A percentile compares a stretch with the other conserved stretches of the same genome.
Evolutionary conservation across 2,797 vertebrate species (phyloP).

Genomic region (Emydoidea blandingii): DNA sequence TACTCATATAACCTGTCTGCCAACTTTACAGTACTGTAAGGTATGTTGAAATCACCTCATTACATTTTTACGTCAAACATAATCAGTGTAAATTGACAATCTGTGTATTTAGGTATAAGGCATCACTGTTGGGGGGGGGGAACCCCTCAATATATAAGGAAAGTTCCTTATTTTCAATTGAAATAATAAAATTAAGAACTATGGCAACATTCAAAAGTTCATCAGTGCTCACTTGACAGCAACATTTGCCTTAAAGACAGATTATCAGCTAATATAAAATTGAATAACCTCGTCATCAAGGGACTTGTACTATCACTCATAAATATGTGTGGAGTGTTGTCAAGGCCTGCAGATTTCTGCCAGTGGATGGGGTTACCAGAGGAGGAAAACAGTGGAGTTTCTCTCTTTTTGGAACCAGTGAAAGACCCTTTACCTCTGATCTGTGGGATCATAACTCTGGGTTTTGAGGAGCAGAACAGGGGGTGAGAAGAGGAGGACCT

Average conservation of each 20-base stretch:
- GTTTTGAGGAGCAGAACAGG: background rate
- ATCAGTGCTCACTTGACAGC: background rate
- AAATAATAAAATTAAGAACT: background rate
- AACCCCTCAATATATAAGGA: background rate
- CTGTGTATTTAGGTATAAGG: background rate
- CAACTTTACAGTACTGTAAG: background rate
- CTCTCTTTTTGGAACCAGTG: rapidly evolving
- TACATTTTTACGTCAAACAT: background rate
- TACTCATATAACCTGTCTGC: background rate
- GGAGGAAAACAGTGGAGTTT: background rate
- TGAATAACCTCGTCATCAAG: background rate
- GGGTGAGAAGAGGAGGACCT: background rate
- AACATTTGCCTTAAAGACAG: background rate
- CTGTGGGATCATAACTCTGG: background rate
- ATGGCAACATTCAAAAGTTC: background rate
- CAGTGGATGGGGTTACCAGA: background rate
- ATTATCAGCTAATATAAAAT: conserved; percentile 1
- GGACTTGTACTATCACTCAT: background rate
- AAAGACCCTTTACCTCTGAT: background rate
- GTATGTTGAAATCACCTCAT: background rate
- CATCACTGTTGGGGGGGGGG: rapidly evolving
- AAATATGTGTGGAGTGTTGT: background rate
- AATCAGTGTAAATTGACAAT: background rate
- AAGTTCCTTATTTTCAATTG: background rate
- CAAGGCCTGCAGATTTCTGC: background rate